Evolutionary conservation across 2,888 invertebrate genomes (phyloP).

Genomic region (Matsumyia berberina): DNA sequence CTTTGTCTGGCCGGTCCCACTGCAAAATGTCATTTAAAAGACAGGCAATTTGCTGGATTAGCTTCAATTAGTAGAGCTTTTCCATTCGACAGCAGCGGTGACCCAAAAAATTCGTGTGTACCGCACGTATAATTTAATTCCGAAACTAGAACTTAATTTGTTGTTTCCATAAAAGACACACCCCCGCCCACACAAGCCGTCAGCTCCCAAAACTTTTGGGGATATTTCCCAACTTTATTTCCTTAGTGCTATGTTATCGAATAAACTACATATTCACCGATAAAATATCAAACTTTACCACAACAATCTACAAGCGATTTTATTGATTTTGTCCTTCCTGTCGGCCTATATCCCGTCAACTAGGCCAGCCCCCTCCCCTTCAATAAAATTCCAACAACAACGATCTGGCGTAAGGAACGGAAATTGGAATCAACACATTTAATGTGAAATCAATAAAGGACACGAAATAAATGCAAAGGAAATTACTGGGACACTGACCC

Average conservation of each 20-base stretch:
- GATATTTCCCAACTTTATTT: neutral
- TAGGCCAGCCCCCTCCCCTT: neutral
- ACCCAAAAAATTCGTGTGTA: too few species aligned
- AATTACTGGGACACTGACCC: conserved; percentile 39
- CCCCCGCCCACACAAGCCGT: too few species aligned
- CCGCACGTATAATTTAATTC: too few species aligned
- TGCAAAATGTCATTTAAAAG: too few species aligned
- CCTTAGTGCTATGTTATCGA: neutral
- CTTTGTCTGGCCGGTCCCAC: too few species aligned
- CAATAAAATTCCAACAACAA: conserved; percentile 16
- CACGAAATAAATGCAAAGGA: conserved; percentile 24
- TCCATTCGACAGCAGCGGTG: too few species aligned
- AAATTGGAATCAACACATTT: conserved; percentile 54
- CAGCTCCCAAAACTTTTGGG: too few species aligned
- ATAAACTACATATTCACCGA: neutral
- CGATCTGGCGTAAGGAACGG: conserved; percentile 3
- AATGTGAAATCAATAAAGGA: conserved; percentile 53
- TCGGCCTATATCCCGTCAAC: neutral
- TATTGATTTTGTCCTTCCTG: conserved; percentile 7
- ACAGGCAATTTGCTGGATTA: too few species aligned
- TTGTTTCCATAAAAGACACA: too few species aligned
- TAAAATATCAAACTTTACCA: conserved; percentile 21
- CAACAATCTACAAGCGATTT: conserved; percentile 16
- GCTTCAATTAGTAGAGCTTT: too few species aligned
- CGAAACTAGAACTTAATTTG: too few species aligned